Evolutionary conservation across 2,797 vertebrate genomes (phyloP).

Genomic region (Botia almorhae): DNA sequence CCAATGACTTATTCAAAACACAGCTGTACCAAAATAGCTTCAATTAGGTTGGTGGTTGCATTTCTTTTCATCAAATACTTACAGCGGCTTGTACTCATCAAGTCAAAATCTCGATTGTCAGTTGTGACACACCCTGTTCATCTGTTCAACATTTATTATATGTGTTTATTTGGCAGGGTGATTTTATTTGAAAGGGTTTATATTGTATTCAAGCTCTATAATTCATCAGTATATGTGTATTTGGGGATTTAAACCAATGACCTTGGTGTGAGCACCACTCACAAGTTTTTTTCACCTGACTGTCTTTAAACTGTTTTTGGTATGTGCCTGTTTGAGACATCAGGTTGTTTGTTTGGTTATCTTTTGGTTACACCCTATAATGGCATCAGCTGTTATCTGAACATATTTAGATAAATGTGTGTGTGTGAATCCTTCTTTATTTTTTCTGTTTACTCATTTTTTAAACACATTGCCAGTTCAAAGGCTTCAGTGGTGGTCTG

Average conservation of each 20-base stretch:
- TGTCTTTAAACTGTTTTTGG: background rate
- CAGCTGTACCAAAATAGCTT: conserved; percentile 24
- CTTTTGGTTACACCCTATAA: conserved; percentile 6
- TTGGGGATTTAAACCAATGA: background rate
- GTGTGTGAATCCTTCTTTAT: conserved; percentile 12
- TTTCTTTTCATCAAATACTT: conserved; percentile 20
- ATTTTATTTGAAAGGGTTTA: too few species aligned
- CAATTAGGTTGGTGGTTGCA: conserved; percentile 16
- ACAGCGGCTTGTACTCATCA: conserved; percentile 32
- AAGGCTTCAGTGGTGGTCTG: conserved; percentile 36
- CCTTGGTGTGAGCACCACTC: background rate
- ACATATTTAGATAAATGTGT: conserved; percentile 38
- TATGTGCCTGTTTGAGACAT: conserved; percentile 9
- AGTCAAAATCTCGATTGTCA: conserved; percentile 38
- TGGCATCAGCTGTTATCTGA: conserved; percentile 13
- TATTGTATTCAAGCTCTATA: background rate
- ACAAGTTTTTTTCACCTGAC: background rate
- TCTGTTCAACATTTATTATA: background rate
- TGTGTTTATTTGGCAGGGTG: background rate
- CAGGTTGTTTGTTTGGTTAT: conserved; percentile 13
- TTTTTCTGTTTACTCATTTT: conserved; percentile 15
- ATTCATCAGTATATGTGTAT: background rate
- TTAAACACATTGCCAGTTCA: conserved; percentile 50
- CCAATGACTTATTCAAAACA: background rate
- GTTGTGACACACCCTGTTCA: conserved; percentile 9